Percentiles rank a stretch among this genome's conserved stretches.
Conservation (phyloP, 1,140 invertebrate species). For the Eriocheir sinensis region DNA sequence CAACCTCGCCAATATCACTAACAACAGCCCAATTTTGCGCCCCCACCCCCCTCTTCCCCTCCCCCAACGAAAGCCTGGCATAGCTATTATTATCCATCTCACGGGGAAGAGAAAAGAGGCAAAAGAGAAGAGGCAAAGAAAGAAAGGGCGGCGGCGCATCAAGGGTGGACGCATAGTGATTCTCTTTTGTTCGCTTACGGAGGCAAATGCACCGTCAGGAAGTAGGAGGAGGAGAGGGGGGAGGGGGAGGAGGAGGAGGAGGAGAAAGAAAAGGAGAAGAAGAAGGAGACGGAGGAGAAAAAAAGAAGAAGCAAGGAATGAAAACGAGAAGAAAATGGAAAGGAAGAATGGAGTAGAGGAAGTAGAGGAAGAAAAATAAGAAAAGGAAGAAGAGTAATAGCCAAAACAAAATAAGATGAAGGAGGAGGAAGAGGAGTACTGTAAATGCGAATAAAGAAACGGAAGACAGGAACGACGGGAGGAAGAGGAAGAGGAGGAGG, state of each 20-base stretch:
- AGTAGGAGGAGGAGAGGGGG: background rate
- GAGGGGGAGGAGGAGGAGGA: background rate
- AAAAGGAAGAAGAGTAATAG: background rate
- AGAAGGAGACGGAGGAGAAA: background rate
- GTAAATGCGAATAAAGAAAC: no score
- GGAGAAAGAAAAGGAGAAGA: background rate
- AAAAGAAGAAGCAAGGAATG: background rate
- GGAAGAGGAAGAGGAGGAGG: background rate
- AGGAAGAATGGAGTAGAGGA: background rate
- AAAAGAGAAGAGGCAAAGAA: background rate
- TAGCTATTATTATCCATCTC: background rate
- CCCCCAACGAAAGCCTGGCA: background rate
- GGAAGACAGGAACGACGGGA: background rate
- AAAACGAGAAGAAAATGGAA: background rate
- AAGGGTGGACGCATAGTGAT: conserved; percentile 1
- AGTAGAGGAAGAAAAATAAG: background rate
- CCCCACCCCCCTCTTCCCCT: no score
- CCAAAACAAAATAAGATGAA: background rate
- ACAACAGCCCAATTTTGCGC: background rate
- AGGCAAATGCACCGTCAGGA: background rate
- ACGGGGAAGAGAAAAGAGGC: background rate
- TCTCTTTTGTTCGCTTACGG: background rate
- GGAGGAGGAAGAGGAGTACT: background rate
- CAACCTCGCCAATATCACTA: background rate
- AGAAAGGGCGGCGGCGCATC: background rate